Evolutionary conservation across 2,888 invertebrate genomes (phyloP), one percentile per base, ranked within the genome.

Genomic region (Brenthis daphne): DNA sequence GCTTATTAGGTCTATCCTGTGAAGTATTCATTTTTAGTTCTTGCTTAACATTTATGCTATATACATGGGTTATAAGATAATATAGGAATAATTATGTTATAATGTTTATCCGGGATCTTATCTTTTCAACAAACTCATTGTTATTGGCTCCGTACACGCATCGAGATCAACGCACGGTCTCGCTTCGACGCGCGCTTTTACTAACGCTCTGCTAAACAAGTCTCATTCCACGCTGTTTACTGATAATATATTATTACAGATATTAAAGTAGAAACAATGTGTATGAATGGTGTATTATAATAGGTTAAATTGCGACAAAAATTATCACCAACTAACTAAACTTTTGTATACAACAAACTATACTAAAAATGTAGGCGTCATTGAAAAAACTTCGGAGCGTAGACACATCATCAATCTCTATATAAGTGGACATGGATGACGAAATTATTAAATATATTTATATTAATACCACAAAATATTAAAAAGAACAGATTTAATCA

Each of bases 101-200:
- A 51, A 47, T 48, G 14, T 47, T 67, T 66, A 60, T 66, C 66
- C 16, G 54, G 57, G 37, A 68, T 69, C 51, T 50, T 48, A 64
- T 64, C 58, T 43, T 43, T 43, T 54, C 56, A 48, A 68, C 54
- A 50, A n/a, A 64, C 65, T 3, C 37, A 56, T 61, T 56, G 65
- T 68, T 65, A 68, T 57, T 57, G 63, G 29, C 50, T 8, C 16
- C 50, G 61, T 63, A 61, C 70, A 72, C 72, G 72, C 72, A 65
- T 55, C 51, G 80, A 83, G 83, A 83, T 81, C 81, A 85, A 85
- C 80, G 83, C 73, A 79, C 82, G 76, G 91, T 85, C 80, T 73
- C 88, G 90, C 85, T 82, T 85, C 85, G 89, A 72, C 80, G 86
- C 80, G 13, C 80, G 83, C 92, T 92, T 89, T 92, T 91, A 82